Conservation (phyloP, 1,140 invertebrate species). For the Drosophila repleta region DNA sequence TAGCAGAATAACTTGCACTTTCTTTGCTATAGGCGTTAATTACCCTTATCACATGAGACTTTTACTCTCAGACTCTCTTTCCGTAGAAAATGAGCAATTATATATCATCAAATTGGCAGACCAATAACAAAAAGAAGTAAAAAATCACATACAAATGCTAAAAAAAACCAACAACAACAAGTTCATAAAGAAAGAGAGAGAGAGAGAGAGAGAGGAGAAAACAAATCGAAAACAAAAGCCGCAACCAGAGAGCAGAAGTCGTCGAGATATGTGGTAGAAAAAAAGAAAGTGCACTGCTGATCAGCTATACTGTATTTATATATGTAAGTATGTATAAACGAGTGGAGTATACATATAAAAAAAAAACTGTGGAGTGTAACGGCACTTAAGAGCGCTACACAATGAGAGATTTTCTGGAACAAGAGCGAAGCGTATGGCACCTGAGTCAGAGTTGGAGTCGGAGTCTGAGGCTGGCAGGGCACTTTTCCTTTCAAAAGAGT, state of each 20-base stretch:
- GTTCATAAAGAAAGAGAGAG: constrained; percentile 9
- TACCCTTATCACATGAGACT: constrained; percentile 45
- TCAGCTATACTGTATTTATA: constrained; percentile 8
- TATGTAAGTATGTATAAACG: constrained; percentile 23
- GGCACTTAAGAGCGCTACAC: constrained; percentile 47
- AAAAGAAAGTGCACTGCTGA: constrained; percentile 42
- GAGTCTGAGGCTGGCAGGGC: not conserved
- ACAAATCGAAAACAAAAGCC: constrained; percentile 20
- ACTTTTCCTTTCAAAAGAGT: constrained; percentile 42
- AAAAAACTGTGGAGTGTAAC: constrained; percentile 37
- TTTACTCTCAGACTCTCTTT: constrained; percentile 48
- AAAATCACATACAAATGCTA: constrained; percentile 5
- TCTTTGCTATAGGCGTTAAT: constrained; percentile 36
- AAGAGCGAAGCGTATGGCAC: not conserved
- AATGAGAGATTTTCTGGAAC: constrained; percentile 59
- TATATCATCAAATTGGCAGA: constrained; percentile 39
- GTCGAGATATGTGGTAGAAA: constrained; percentile 39
- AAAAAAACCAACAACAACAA: constrained; percentile 25
- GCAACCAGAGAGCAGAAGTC: constrained; percentile 17
- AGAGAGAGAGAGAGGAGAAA: constrained; percentile 4
- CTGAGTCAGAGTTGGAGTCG: not conserved
- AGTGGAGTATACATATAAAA: not conserved
- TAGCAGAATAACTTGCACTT: constrained; percentile 42
- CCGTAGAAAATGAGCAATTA: constrained; percentile 51
- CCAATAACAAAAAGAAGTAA: constrained; percentile 23